Evolutionary conservation across 2,797 vertebrate genomes (phyloP), one percentile per base, ranked within the genome.

Genomic region (Tenualosa ilisha): DNA sequence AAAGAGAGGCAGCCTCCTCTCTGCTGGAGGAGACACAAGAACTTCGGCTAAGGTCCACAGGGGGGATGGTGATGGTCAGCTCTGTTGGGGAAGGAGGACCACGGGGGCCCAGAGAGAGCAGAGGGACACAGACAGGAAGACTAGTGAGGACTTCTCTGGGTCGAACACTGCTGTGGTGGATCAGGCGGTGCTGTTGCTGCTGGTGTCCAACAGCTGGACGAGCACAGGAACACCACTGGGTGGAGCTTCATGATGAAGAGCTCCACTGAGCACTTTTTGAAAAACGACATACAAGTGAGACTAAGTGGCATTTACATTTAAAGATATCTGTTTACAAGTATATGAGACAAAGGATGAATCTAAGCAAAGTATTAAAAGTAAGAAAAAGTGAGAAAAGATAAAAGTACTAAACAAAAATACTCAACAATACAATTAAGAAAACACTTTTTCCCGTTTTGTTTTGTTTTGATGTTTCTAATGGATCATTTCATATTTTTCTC

Each of bases 141-240:
- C 43, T 8, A 6, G 12, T 82, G 17, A 26, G 3, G n/a, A 20
- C 50, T 84, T 22, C 59, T 84, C 82, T 59, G 3, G 56, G 46
- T n/a, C 86, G 83, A 9, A 84, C 91, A 86, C 53, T 92, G 9
- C 84, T 92, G 24, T 4, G 65, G 56, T 90, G 91, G n/a, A 56
- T 93, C 6, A 63, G 56, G 11, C 85, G 88, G 65, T 91, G 86
- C 83, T 93, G 91, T 84, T 89, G 31, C 68, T 87, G 53, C 20
- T 93, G 92, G 86, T 92, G 91, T 83, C 86, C 87, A 31, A 63
- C 24, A 1, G 89, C 88, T 54, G 90, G 90, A 84, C 17, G 24
- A 6, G 6, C 24, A 63, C 54, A 81, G 8, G 75, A 50, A 85
- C 31, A 84, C 12, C 12, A 68, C 1, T 13, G 31, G 24, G 24